Conservation (phyloP, 1,140 invertebrate species). For the Diachasma alloeum region DNA sequence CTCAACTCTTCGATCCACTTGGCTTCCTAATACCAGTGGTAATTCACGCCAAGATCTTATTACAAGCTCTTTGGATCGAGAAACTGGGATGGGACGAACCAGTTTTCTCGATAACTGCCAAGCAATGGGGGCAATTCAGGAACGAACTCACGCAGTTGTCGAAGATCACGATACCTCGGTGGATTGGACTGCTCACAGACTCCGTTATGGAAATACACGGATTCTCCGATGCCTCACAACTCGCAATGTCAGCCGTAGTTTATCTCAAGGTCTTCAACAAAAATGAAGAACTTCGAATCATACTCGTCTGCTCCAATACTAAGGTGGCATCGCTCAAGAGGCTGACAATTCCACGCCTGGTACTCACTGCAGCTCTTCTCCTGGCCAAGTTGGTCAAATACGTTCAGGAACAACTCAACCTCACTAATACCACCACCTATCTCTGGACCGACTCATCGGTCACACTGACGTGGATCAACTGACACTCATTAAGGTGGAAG, state of each 20-base stretch:
- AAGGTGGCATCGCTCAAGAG: no score
- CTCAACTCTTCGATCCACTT: no score
- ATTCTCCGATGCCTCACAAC: constrained; percentile 41
- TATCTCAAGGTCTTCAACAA: no score
- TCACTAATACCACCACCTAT: background rate
- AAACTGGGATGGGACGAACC: no score
- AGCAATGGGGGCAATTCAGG: no score
- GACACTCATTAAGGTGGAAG: no score
- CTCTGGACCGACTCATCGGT: constrained; percentile 1
- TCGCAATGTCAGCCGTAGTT: no score
- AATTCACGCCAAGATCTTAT: constrained; percentile 28
- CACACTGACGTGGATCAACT: background rate
- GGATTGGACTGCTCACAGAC: constrained; percentile 8
- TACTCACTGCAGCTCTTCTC: constrained; percentile 5
- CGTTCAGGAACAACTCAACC: background rate
- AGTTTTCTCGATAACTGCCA: no score
- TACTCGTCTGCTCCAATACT: no score
- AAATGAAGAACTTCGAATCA: no score
- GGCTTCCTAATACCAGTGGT: constrained; percentile 22
- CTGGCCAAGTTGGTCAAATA: background rate
- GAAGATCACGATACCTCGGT: constrained; percentile 33
- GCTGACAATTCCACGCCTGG: constrained; percentile 17
- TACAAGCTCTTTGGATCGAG: constrained; percentile 34
- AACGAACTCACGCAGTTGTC: no score
- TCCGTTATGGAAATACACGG: constrained; percentile 36